Evolutionary conservation across 2,797 vertebrate genomes (phyloP).

Genomic region (Tragopan temminckii): DNA sequence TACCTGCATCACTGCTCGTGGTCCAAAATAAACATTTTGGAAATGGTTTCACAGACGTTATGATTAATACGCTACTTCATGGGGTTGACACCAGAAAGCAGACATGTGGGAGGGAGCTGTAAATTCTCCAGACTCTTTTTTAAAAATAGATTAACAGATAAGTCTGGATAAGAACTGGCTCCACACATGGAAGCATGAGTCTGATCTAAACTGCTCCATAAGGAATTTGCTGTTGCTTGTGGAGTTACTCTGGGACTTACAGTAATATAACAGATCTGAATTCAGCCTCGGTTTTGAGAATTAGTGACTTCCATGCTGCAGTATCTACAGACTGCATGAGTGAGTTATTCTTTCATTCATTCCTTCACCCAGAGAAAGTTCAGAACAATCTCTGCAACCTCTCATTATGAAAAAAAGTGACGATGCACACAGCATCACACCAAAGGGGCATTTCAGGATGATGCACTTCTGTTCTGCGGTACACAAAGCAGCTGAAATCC

Average conservation of each 20-base stretch:
- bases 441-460: not conserved
- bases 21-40: not conserved
- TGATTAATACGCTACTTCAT: conserved; percentile 42
- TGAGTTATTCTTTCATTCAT: not conserved
- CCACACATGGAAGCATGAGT: not conserved
- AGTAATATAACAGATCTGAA: not conserved
- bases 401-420: not conserved
- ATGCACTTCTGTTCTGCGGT: not conserved
- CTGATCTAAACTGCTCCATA: not conserved
- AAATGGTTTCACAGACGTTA: not conserved
- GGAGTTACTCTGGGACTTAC: conserved; percentile 10
- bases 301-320: not conserved
- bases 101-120: conserved; percentile 45
- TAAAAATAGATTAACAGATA: conserved; percentile 32
- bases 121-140: conserved; percentile 46
- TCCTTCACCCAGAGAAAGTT: not conserved
- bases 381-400: not conserved
- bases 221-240: conserved; percentile 2
- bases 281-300: not conserved
- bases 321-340: not conserved
- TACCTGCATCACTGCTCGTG: not conserved
- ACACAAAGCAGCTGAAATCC: not conserved
- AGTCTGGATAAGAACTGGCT: conserved; percentile 25
- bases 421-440: not conserved
- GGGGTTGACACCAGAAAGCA: conserved; percentile 52